Evolutionary conservation across 2,888 invertebrate genomes (phyloP).

Genomic region (Amphipoea oculea): DNA sequence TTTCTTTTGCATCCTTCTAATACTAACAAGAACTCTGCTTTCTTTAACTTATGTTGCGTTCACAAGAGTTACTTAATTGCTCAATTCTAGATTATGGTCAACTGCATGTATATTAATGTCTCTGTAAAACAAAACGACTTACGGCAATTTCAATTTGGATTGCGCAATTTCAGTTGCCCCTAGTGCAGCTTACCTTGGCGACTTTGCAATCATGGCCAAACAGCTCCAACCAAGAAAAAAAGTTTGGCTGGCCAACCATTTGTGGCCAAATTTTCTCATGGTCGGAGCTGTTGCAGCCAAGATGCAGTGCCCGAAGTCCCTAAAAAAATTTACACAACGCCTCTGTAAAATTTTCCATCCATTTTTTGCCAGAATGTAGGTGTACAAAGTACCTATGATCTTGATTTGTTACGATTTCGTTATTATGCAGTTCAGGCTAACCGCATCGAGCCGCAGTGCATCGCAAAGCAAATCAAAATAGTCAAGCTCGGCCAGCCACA

Average conservation of each 20-base stretch:
- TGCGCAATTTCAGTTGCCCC: not conserved
- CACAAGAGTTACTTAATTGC: not conserved
- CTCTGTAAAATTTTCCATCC: too few species aligned
- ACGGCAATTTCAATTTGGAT: not conserved
- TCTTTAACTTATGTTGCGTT: not conserved
- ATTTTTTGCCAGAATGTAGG: not conserved
- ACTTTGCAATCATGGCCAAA: not conserved
- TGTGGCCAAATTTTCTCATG: not conserved
- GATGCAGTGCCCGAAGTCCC: not conserved
- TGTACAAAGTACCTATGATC: not conserved
- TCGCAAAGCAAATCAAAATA: slow-evolving; percentile 34
- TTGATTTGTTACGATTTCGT: slow-evolving; percentile 14
- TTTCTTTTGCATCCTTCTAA: slow-evolving; percentile 36
- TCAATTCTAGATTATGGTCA: not conserved
- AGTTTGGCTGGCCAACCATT: not conserved
- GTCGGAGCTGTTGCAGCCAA: not conserved
- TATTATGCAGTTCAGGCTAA: slow-evolving; percentile 34
- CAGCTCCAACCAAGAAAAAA: not conserved
- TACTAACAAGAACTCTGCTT: not conserved
- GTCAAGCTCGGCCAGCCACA: not conserved
- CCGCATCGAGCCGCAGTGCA: slow-evolving; percentile 4
- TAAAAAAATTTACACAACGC: not conserved
- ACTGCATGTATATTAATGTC: too few species aligned
- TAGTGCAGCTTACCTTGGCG: not conserved
- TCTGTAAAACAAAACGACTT: not conserved